phyloP scores from a whole-genome alignment of 2,113 vertebrate genomes.

The Rhodinocichla rosea region DNA sequence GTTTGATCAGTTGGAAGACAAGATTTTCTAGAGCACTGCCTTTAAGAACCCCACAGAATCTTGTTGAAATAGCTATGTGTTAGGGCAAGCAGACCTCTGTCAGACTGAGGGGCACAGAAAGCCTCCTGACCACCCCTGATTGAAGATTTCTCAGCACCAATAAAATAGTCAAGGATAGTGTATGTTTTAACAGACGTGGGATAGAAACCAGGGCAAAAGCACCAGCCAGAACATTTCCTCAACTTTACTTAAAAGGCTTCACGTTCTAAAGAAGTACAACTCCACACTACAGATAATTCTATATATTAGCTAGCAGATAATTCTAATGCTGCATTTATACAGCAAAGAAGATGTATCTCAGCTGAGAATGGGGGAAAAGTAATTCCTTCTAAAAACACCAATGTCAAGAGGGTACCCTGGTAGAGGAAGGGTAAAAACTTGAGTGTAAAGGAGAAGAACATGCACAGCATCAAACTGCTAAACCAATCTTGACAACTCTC shows the following conservation, averaged over 20 bases:
- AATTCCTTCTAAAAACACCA: neutral
- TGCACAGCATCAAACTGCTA: neutral
- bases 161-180: neutral
- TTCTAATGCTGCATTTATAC: neutral
- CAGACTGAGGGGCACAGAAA: neutral
- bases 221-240: neutral
- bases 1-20: neutral
- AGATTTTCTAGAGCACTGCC: rapidly evolving
- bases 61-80: neutral
- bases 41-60: neutral
- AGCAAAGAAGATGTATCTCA: neutral
- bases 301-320: neutral
- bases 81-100: neutral
- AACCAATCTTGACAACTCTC: neutral
- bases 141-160: neutral
- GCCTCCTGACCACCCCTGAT: rapidly evolving
- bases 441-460: neutral
- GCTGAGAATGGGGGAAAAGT: neutral
- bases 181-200: neutral
- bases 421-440: neutral
- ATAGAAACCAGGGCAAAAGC: neutral
- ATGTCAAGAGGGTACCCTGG: neutral
- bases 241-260: neutral
- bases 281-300: neutral
- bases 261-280: neutral